Conservation (phyloP, 2,113 vertebrate genomes). For the Lophotis ruficrista region DNA sequence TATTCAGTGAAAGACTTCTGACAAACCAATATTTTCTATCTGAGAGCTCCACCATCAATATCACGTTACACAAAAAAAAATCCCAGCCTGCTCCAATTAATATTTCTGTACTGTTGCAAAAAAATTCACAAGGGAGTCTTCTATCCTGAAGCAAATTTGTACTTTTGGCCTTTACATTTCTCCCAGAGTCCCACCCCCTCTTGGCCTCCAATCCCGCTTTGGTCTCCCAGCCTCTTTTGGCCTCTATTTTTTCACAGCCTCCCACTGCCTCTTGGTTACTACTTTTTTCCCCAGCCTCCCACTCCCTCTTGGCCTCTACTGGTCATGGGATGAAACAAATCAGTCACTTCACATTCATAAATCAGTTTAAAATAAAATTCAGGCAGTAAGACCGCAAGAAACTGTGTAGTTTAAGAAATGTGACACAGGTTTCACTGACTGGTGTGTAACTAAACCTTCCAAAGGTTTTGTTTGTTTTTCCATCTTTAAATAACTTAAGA, state of each 20-base stretch:
- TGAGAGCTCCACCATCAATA: not conserved
- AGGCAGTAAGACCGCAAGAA: not conserved
- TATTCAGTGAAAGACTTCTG: not conserved
- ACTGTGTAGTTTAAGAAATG: not conserved
- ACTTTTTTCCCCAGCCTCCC: too few relatives aligned
- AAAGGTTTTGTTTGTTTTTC: not conserved
- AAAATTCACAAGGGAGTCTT: not conserved
- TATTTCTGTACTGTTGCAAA: not conserved
- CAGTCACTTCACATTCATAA: not conserved
- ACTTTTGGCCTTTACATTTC: too few relatives aligned
- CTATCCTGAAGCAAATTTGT: not conserved
- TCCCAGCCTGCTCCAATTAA: not conserved
- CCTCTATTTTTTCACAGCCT: too few relatives aligned
- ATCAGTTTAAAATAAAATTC: not conserved
- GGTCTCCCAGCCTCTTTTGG: too few relatives aligned
- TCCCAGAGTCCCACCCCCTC: too few relatives aligned
- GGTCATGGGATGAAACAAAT: not conserved
- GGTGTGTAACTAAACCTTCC: not conserved
- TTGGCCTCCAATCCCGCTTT: too few relatives aligned
- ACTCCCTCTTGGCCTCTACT: too few relatives aligned
- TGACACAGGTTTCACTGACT: not conserved
- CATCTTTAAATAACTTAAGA: not conserved
- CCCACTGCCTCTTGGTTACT: too few relatives aligned
- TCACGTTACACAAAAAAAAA: not conserved
- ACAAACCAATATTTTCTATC: not conserved